These are phyloP conservation scores for Saturnia japonica DNA, from an alignment of 2,888 invertebrate genomes.

Conservation along the genomic window DNA sequence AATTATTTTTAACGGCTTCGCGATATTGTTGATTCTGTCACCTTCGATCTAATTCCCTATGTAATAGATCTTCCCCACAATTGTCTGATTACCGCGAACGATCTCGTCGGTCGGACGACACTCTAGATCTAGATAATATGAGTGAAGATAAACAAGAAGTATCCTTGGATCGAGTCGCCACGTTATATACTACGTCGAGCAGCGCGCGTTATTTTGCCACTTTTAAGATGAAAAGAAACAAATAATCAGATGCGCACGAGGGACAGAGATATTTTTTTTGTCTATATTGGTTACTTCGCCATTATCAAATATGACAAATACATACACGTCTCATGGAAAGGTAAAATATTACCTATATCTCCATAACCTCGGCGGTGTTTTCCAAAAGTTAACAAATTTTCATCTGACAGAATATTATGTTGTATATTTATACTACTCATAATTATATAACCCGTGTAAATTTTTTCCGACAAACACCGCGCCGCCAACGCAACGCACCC, in stretches of 20 bases:
- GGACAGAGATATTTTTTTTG: not conserved
- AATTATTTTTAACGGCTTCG: not conserved
- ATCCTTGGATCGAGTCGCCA: not conserved
- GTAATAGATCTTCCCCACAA: slow-evolving; percentile 4
- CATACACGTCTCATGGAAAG: too few species aligned
- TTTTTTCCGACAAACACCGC: too few species aligned
- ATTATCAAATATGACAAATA: too few species aligned
- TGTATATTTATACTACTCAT: too few species aligned
- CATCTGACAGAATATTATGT: too few species aligned
- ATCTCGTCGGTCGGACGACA: slow-evolving; percentile 12
- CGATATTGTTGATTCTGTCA: slow-evolving; percentile 3
- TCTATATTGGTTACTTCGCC: too few species aligned
- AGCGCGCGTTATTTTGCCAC: not conserved
- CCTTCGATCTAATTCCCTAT: slow-evolving; percentile 7
- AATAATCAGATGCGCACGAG: not conserved
- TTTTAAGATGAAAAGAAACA: not conserved
- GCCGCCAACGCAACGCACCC: too few species aligned
- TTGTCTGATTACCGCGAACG: slow-evolving; percentile 10
- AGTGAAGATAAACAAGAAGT: not conserved
- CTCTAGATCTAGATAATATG: not conserved
- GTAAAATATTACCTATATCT: too few species aligned
- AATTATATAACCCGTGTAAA: too few species aligned
- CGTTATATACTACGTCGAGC: too few species aligned
- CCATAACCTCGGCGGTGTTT: too few species aligned
- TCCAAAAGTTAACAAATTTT: too few species aligned